Evolutionary conservation across 2,888 invertebrate species (phyloP).

Genomic region (Stramonita haemastoma): DNA sequence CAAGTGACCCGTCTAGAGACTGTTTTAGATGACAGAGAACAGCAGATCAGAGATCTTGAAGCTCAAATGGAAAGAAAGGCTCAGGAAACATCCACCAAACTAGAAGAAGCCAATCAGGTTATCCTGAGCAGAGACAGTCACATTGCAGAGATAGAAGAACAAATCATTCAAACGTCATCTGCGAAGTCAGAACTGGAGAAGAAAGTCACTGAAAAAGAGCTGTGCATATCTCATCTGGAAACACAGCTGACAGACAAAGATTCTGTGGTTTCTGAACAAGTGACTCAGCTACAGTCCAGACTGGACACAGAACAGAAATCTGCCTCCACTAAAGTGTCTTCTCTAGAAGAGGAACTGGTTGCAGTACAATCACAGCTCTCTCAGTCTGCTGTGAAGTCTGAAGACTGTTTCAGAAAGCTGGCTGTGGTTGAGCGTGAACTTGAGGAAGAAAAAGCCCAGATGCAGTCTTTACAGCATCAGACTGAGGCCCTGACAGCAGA

Average conservation of each 20-base stretch:
- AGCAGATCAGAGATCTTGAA: slow-evolving; percentile 41
- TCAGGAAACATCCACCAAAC: slow-evolving; percentile 41
- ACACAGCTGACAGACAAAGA: slow-evolving; percentile 31
- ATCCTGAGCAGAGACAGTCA: slow-evolving; percentile 46
- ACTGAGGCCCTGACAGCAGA: slow-evolving; percentile 25
- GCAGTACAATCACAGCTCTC: slow-evolving; percentile 14
- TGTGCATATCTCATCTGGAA: slow-evolving; percentile 28
- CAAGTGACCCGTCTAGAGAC: slow-evolving; percentile 35
- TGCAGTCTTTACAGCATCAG: neutral
- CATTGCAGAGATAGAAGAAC: slow-evolving; percentile 43
- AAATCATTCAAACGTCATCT: slow-evolving; percentile 47
- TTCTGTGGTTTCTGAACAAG: slow-evolving; percentile 18
- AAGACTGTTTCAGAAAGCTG: slow-evolving; percentile 6
- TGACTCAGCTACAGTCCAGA: slow-evolving; percentile 16
- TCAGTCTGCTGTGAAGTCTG: neutral
- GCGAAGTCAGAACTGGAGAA: slow-evolving; percentile 39
- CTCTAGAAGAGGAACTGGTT: slow-evolving; percentile 32
- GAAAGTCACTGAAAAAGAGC: slow-evolving; percentile 37
- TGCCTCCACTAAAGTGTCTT: slow-evolving; percentile 12
- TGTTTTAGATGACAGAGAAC: slow-evolving; percentile 47
- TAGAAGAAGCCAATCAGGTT: slow-evolving; percentile 56
- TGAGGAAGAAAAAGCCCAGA: slow-evolving; percentile 12
- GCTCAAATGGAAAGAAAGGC: neutral
- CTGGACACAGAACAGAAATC: slow-evolving; percentile 32
- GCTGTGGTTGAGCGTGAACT: neutral